These are phyloP conservation scores for Melangyna quadrimaculata DNA, from an alignment of 2,888 invertebrate genomes.

Conservation along the genomic window DNA sequence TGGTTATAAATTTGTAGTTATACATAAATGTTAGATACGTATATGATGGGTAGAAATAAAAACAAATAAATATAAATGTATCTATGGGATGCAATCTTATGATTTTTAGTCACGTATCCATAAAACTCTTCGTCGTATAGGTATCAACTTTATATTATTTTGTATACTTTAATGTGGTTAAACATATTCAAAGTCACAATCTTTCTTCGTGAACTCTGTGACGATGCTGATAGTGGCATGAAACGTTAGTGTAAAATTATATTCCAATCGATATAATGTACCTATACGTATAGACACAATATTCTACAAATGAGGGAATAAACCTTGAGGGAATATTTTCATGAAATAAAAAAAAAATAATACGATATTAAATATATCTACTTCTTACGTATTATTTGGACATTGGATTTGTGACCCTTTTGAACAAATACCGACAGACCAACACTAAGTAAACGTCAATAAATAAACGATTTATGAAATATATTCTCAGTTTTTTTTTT, in stretches of 20 bases:
- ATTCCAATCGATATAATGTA: slow-evolving; percentile 15
- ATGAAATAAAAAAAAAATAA: neutral
- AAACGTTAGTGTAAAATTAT: neutral
- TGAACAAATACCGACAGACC: slow-evolving; percentile 17
- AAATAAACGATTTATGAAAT: slow-evolving; percentile 44
- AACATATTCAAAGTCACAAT: slow-evolving; percentile 65
- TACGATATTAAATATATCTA: neutral
- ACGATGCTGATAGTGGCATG: neutral
- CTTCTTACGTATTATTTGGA: neutral
- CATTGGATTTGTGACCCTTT: slow-evolving; percentile 11
- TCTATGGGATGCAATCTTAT: slow-evolving; percentile 46
- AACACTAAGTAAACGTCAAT: slow-evolving; percentile 35
- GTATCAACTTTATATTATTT: slow-evolving; percentile 21
- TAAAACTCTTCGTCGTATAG: slow-evolving; percentile 55
- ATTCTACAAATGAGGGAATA: slow-evolving; percentile 2
- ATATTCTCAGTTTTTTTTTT: slow-evolving; percentile 3
- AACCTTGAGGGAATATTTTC: neutral
- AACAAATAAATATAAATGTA: slow-evolving; percentile 19
- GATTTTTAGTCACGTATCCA: slow-evolving; percentile 65
- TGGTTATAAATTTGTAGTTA: slow-evolving; percentile 5
- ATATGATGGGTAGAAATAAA: neutral
- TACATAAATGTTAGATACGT: too few species aligned
- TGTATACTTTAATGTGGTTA: slow-evolving; percentile 65
- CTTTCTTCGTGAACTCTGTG: neutral
- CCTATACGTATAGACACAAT: too few species aligned